Evolutionary conservation across 1,140 invertebrate genomes (phyloP).

Genomic region (Proctacanthus coquilletti): DNA sequence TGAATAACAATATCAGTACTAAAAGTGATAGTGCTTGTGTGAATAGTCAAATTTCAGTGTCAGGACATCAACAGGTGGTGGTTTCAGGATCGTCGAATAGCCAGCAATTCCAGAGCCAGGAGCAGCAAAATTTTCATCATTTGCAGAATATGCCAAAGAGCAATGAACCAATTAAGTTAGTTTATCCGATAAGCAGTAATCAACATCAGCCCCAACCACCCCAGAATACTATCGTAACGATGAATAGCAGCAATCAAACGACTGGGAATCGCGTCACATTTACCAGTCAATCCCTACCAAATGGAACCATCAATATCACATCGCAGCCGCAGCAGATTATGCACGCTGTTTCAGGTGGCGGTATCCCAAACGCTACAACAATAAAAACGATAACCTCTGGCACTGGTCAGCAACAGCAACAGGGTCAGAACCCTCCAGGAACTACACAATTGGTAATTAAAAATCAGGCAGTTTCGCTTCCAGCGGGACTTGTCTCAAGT

Average conservation of each 20-base stretch:
- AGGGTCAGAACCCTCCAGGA: slow-evolving; percentile 28
- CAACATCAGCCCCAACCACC: slow-evolving; percentile 1
- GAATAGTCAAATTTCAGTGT: no score
- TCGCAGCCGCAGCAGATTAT: slow-evolving; percentile 11
- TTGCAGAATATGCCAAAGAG: slow-evolving; percentile 22
- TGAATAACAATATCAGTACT: neutral
- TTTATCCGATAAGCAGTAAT: slow-evolving; percentile 17
- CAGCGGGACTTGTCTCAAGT: slow-evolving; percentile 31
- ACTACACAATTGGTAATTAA: slow-evolving; percentile 31
- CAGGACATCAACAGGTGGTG: no score
- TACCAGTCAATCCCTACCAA: slow-evolving; percentile 37
- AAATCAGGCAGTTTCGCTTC: slow-evolving; percentile 29
- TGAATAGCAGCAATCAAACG: slow-evolving; percentile 14
- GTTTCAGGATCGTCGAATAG: no score
- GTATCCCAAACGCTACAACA: slow-evolving; percentile 29
- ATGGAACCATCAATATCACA: slow-evolving; percentile 36
- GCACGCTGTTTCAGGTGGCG: slow-evolving; percentile 26
- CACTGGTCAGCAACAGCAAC: slow-evolving; percentile 17
- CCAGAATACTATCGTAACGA: slow-evolving; percentile 14
- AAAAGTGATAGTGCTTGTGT: no score
- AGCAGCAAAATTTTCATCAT: no score
- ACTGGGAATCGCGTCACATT: slow-evolving; percentile 32
- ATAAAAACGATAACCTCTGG: slow-evolving; percentile 33
- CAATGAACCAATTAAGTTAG: slow-evolving; percentile 33
- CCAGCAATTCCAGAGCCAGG: no score